phyloP scores from a whole-genome alignment of 2,888 invertebrate genomes.

The Nephrotoma flavescens region DNA sequence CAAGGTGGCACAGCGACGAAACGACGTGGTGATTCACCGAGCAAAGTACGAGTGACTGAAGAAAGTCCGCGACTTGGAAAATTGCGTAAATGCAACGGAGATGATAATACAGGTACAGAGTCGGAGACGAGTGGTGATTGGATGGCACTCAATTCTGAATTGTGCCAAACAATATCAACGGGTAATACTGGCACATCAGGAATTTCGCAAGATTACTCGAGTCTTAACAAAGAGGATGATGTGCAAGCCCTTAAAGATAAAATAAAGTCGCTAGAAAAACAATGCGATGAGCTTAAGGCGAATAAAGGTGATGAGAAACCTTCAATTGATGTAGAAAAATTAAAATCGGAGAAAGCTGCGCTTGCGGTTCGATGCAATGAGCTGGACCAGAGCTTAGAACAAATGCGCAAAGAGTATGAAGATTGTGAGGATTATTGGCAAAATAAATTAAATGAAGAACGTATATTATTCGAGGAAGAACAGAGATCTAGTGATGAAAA shows the following conservation, averaged over 20 bases:
- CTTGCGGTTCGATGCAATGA: slow-evolving; percentile 42
- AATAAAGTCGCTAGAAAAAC: slow-evolving; percentile 22
- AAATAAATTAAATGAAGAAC: slow-evolving; percentile 60
- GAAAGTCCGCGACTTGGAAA: slow-evolving; percentile 44
- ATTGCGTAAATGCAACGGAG: slow-evolving; percentile 37
- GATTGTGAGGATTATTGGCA: slow-evolving; percentile 81
- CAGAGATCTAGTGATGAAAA: slow-evolving; percentile 63
- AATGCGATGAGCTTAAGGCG: slow-evolving; percentile 15
- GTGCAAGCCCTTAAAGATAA: slow-evolving; percentile 20
- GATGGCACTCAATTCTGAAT: slow-evolving; percentile 30
- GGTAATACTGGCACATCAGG: slow-evolving; percentile 16
- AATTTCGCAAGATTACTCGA: slow-evolving; percentile 19
- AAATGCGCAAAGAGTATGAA: slow-evolving; percentile 63
- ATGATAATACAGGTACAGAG: slow-evolving; percentile 26
- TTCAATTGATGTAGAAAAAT: slow-evolving; percentile 6
- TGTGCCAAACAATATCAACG: slow-evolving; percentile 15
- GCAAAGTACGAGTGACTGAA: slow-evolving; percentile 33
- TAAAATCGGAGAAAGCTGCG: slow-evolving; percentile 29
- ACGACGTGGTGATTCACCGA: slow-evolving; percentile 40
- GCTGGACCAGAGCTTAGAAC: slow-evolving; percentile 57
- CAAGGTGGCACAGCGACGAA: slow-evolving; percentile 29
- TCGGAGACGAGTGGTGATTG: slow-evolving; percentile 30
- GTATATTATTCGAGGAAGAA: slow-evolving; percentile 52
- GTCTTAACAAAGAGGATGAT: slow-evolving; percentile 18
- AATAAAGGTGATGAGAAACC: slow-evolving; percentile 5